Evolutionary conservation across 2,113 vertebrate species (phyloP), one percentile per base, ranked within the genome.

Genomic region (Pleuronectes platessa): DNA sequence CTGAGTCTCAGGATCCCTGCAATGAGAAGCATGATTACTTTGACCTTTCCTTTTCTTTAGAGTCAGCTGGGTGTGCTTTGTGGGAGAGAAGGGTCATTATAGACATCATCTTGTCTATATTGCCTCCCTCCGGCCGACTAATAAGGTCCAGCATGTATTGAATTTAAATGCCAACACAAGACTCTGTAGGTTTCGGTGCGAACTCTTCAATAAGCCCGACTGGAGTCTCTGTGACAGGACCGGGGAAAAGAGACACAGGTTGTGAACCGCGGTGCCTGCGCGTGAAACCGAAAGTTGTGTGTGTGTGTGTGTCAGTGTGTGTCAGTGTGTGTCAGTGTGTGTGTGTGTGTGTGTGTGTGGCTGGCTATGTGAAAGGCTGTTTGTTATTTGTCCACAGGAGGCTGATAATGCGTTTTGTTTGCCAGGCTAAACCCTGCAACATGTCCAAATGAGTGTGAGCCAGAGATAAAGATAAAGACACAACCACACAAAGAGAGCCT

Each of bases 121-220:
- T 62, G 23, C 27, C 64, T 84, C 61, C 63, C 56, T 51, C 23
- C 35, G 51, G 63, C 45, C 55, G 61, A 27, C 60, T 85, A 84
- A 86, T 83, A 71, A 83, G 67, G 68, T 63, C 40, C 31, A 37
- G 56, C 68, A 61, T 69, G 66, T 80, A 72, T 71, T 42, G 40
- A 23, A 79, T 85, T 83, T 72, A 76, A 90, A 89, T 89, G 71
- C 63, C 75, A 89, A 49, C 27, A 68, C 66, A 68, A 47, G 73
- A 81, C 54, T 68, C 47, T 62, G 58, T 27, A 18, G 35, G 56
- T 59, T 35, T 60, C 71, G 68, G 3, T 0, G 18, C 2, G 1
- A 35, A 53, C 26, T 53, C 64, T 51, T 18, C 31, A 21, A 26
- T 2, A 0, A 20, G 56, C 56, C 18, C 31, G 68, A 68, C 42